phyloP scores from a whole-genome alignment of 2,113 vertebrate species.

The Ailurus styani region DNA sequence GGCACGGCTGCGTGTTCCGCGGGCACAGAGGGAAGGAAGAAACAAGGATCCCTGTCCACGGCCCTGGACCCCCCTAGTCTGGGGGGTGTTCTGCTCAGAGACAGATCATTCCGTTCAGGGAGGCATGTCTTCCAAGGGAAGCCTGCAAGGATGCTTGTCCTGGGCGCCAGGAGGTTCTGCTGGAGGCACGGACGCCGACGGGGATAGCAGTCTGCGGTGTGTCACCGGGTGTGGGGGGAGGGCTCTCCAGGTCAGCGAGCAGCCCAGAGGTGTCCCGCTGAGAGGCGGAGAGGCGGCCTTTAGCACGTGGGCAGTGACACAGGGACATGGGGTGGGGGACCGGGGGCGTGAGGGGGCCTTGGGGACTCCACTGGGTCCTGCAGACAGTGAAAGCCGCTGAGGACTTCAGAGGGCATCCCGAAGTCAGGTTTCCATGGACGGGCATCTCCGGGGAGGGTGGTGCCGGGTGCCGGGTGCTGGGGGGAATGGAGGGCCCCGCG shows the following conservation, averaged over 20 bases:
- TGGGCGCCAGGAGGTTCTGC: no score
- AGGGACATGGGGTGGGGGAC: accelerated
- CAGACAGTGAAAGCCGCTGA: no score
- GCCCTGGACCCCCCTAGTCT: no score
- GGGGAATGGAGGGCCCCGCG: neutral
- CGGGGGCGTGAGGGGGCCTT: accelerated
- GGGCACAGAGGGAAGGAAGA: neutral
- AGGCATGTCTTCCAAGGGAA: no score
- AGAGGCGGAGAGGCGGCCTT: accelerated
- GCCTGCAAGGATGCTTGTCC: accelerated
- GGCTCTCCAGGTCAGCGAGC: no score
- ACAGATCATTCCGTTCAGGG: accelerated
- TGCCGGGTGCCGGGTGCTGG: accelerated
- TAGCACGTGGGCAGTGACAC: accelerated
- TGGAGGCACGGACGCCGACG: accelerated
- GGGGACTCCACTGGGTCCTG: neutral
- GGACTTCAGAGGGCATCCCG: accelerated
- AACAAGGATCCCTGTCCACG: accelerated
- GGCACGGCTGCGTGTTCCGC: no score
- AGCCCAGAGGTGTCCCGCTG: accelerated
- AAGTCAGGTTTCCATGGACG: neutral
- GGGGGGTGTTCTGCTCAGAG: accelerated
- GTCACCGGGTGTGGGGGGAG: accelerated
- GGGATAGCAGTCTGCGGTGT: accelerated
- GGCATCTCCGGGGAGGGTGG: accelerated